phyloP scores from a whole-genome alignment of 2,888 invertebrate genomes.

The Rhimphoctona megacephalus region DNA sequence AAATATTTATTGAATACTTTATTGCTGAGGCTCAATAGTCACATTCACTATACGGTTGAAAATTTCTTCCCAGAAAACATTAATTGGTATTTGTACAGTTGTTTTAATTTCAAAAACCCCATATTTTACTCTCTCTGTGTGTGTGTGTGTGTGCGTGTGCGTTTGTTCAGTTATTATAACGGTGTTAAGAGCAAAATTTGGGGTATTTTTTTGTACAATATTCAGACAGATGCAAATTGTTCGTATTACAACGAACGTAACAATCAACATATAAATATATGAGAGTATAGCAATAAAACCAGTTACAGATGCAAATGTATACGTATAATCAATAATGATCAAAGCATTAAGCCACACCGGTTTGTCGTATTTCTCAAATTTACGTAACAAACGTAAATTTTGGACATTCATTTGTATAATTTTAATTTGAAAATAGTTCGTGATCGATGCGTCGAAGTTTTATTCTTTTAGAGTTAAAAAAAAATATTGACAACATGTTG shows the following conservation, averaged over 20 bases:
- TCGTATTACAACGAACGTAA: neutral
- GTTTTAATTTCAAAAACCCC: slow-evolving; percentile 1
- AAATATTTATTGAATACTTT: neutral
- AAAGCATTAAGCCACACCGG: neutral
- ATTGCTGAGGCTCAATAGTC: neutral
- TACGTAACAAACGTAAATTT: slow-evolving; percentile 3
- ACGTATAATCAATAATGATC: neutral
- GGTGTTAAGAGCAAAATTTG: slow-evolving; percentile 6
- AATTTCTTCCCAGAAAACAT: neutral
- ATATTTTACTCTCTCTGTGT: too few species aligned
- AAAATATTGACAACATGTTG: neutral
- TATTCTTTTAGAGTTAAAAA: neutral
- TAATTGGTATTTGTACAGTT: slow-evolving; percentile 44
- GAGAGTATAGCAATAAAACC: neutral
- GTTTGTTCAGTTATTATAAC: slow-evolving; percentile 15
- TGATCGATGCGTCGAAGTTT: slow-evolving; percentile 4
- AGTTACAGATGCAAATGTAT: neutral
- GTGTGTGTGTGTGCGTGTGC: too few species aligned
- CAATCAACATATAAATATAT: slow-evolving; percentile 7
- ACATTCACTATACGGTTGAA: neutral
- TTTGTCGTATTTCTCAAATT: neutral
- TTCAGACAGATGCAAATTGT: neutral
- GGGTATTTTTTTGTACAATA: neutral
- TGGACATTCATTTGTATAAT: neutral
- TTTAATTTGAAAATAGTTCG: slow-evolving; percentile 20